Evolutionary conservation across 2,888 invertebrate species (phyloP).

Genomic region (Acanthosepion pharaonis): DNA sequence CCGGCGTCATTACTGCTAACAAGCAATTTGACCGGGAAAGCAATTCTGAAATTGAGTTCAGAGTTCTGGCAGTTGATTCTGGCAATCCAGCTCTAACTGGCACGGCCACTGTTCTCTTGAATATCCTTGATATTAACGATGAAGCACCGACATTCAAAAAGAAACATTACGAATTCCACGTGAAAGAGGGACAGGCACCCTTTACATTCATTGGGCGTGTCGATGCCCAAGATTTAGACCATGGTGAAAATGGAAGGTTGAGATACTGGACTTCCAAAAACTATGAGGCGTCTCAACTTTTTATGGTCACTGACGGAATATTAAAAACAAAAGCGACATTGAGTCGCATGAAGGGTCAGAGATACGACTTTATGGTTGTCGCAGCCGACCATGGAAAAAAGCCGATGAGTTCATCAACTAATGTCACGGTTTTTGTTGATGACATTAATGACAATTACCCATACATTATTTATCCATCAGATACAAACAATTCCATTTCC

Average conservation of each 20-base stretch:
- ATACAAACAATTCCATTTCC: conserved; percentile 57
- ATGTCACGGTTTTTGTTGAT: conserved; percentile 58
- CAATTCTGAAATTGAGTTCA: conserved; percentile 50
- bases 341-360: conserved; percentile 51
- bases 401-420: conserved; percentile 52
- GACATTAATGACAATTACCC: conserved; percentile 65
- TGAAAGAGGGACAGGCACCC: conserved; percentile 50
- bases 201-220: conserved; percentile 54
- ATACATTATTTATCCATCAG: conserved; percentile 58
- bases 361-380: conserved; percentile 53
- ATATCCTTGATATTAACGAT: conserved; percentile 58
- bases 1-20: conserved; percentile 58
- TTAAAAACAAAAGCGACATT: conserved; percentile 51
- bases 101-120: conserved; percentile 54
- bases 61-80: conserved; percentile 53
- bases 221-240: conserved; percentile 53
- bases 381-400: conserved; percentile 53
- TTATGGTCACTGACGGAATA: conserved; percentile 54
- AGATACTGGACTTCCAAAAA: conserved; percentile 45
- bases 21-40: conserved; percentile 60
- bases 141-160: conserved; percentile 54
- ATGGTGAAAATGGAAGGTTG: conserved; percentile 42
- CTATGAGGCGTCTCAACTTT: conserved; percentile 46
- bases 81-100: conserved; percentile 49
- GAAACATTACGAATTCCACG: conserved; percentile 48